Base-by-base conservation (phyloP, 2,113 vertebrate species). In the Sorex fumeus region DNA sequence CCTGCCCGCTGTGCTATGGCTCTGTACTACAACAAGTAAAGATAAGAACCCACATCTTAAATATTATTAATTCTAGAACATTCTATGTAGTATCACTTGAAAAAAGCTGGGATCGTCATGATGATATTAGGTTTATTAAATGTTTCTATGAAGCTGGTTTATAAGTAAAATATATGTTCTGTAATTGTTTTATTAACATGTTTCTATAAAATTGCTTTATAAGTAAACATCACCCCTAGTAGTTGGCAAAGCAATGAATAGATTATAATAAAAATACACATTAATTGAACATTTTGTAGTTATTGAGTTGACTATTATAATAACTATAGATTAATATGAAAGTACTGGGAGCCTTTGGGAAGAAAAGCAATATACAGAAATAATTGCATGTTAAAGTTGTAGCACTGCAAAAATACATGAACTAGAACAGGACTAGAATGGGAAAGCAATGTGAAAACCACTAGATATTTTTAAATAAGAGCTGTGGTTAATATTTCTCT, bases 361-460 rank as follows among this genome's bases (percentile, higher is more conserved):
- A 82, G 70, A 77, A 96, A 91, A 91, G 34, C 12, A 62, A 86
- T 28, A 57, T 1, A 10, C 0, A 40, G 36, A 18, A 43, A 19
- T 32, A 32, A 76, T 30, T 66, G 27, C 12, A 25, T 67, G 8
- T 92, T 91, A 81, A 88, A 88, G 15, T 92, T 83, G 66, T 0
- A 84, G 3, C 57, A n/a, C n/a, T 77, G 15, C 5, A 93, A 94
- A 94, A 94, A 90, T 69, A 77, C 11, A 25, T 80, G 57, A n/a
- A 13, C 45, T 88, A 12, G 10, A 25, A 3, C 2, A 72, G 11
- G 8, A n/a, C 90, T 36, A 81, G 36, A 88, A 81, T 34, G 88
- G 30, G n/a, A 77, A 93, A 71, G 28, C 16, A 45, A 30, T 75
- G 23, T 84, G 23, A 88, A 93, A 93, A 60, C 50, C 75, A 79